Evolutionary conservation across 1,140 invertebrate genomes (phyloP).

Genomic region (Nilaparvata lugens): DNA sequence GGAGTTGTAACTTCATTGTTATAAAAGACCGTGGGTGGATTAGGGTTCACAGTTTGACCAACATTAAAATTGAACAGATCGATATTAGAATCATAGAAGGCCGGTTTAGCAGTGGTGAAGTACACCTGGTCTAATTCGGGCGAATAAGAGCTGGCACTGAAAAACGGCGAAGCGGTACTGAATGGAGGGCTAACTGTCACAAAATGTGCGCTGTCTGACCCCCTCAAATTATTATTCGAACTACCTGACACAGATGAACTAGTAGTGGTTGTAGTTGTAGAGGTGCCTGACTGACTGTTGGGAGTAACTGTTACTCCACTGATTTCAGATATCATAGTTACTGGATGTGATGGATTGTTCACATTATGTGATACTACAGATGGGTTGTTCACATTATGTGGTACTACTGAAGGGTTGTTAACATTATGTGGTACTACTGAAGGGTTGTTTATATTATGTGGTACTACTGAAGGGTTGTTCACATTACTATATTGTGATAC

Average conservation of each 20-base stretch:
- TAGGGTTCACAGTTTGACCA: background rate
- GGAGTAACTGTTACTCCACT: background rate
- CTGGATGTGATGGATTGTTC: background rate
- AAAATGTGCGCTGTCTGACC: background rate
- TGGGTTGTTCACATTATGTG: background rate
- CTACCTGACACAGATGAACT: background rate
- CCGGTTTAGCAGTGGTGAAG: background rate
- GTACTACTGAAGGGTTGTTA: background rate
- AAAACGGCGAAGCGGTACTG: background rate
- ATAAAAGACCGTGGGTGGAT: background rate
- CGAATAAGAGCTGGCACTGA: background rate
- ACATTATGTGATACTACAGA: background rate
- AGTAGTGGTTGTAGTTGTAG: background rate
- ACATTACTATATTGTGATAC: too few relatives aligned
- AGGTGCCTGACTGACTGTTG: background rate
- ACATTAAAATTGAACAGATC: background rate
- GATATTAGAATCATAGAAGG: background rate
- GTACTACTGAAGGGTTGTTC: too few relatives aligned
- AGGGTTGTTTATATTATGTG: too few relatives aligned
- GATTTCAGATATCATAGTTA: background rate
- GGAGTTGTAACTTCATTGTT: background rate
- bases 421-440: too few relatives aligned
- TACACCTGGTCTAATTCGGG: background rate
- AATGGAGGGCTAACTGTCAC: background rate
- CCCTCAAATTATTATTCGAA: background rate